These are phyloP conservation scores for Apolygus lucorum DNA, from an alignment of 1,140 invertebrate genomes.

Conservation along the genomic window DNA sequence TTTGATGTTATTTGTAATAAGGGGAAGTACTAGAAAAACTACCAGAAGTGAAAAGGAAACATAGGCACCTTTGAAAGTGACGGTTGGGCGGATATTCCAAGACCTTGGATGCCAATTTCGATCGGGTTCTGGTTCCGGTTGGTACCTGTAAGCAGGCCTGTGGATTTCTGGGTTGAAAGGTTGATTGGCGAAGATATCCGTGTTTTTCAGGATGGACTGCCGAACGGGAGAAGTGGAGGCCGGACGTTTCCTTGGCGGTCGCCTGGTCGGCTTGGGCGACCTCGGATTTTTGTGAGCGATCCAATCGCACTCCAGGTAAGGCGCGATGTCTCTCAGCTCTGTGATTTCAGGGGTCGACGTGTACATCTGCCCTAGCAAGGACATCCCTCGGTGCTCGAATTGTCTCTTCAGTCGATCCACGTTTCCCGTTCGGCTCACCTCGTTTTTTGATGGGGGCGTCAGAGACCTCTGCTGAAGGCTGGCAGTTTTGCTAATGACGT, in stretches of 20 bases:
- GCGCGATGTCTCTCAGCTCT: constrained; percentile 64
- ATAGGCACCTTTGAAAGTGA: constrained; percentile 65
- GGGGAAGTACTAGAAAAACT: no score
- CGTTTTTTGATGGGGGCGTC: constrained; percentile 35
- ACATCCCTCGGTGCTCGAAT: constrained; percentile 52
- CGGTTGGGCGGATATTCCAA: constrained; percentile 44
- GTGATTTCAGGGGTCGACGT: constrained; percentile 69
- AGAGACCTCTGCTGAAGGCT: constrained; percentile 47
- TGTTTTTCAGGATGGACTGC: constrained; percentile 51
- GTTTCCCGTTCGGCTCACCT: constrained; percentile 42
- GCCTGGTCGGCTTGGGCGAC: constrained; percentile 41
- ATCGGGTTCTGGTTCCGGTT: constrained; percentile 42
- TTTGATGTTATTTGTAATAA: no score
- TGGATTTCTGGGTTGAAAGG: constrained; percentile 64
- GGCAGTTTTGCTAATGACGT: constrained; percentile 75
- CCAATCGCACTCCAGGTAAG: constrained; percentile 66
- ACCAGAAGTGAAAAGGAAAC: constrained; percentile 18
- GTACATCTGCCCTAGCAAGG: constrained; percentile 67
- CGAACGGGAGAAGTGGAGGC: constrained; percentile 41
- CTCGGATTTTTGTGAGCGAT: constrained; percentile 62
- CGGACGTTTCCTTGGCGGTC: constrained; percentile 45
- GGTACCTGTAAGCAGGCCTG: constrained; percentile 64
- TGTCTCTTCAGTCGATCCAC: constrained; percentile 57
- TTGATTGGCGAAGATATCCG: constrained; percentile 55
- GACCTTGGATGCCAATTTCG: constrained; percentile 38